Evolutionary conservation across 2,797 vertebrate genomes (phyloP), one percentile per base, ranked within the genome.

Genomic region (Sciurus carolinensis): DNA sequence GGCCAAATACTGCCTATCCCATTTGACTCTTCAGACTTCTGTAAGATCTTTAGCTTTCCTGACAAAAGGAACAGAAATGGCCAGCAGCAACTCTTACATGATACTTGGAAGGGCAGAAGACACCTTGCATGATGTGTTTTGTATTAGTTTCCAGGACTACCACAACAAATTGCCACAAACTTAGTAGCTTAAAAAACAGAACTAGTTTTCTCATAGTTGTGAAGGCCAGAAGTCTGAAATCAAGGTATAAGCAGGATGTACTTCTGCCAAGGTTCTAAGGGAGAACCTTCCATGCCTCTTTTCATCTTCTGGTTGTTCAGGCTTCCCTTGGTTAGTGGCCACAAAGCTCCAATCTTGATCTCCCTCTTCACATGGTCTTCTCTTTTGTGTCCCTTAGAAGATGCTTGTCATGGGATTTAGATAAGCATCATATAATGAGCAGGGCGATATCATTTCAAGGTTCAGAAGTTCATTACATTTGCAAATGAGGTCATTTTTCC

Each of bases 1-100:
- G n/a, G 15, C 33, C 69, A 92, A 93, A 84, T 87, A 89, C 71
- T 95, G 57, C 81, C 89, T 44, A 77, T 36, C 14, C 33, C 28
- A 91, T 92, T 71, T 90, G 54, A n/a, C 39, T 90, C 44, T 54
- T 42, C 87, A 93, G 69, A 93, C 20, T 95, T 92, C 76, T 84
- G 59, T 52, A 89, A 85, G 33, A 64, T 18, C 47, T 81, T 81
- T 93, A 79, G 33, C 42, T 87, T 96, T 95, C 50, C n/a, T 79
- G 54, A 81, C 30, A 86, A 71, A 87, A 54, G 26, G n/a, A 10
- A 75, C 17, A 87, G 57, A 87, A 79, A 89, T 79, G 36, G 33
- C 36, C 59, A 91, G 12, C 11, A 69, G 50, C 17, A 86, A 47
- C 22, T 90, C 72, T 88, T 52, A 90, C 76, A 18, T n/a, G 73